Percentiles rank a stretch among this genome's conserved stretches.
Conservation (phyloP, 53 echinoderm and acorn worm genomes). For the Luidia sarsii region DNA sequence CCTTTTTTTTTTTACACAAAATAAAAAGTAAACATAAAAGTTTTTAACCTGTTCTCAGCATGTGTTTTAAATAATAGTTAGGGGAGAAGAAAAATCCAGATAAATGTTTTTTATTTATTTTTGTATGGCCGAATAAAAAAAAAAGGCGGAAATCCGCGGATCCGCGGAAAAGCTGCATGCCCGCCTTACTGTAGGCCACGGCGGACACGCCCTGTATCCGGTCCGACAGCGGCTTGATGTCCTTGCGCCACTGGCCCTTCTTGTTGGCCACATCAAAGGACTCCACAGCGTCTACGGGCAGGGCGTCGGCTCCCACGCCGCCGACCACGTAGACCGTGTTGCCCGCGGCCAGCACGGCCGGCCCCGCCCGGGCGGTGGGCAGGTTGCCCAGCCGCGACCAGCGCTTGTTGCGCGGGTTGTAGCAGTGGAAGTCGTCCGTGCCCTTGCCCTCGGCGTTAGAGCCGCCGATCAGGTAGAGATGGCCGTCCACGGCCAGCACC, state of each 20-base stretch:
- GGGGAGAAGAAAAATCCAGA: too few species aligned
- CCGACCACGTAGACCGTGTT: constrained; percentile 83
- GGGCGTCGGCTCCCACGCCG: constrained; percentile 74
- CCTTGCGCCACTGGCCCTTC: constrained; percentile 73
- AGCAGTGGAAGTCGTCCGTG: constrained; percentile 89
- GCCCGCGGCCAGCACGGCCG: constrained; percentile 67
- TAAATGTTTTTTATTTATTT: too few species aligned
- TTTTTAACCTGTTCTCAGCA: too few species aligned
- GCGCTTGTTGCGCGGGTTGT: constrained; percentile 91
- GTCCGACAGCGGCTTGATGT: constrained; percentile 78
- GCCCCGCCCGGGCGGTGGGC: constrained; percentile 78
- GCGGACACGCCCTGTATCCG: constrained; percentile 82
- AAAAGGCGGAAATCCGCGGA: too few species aligned
- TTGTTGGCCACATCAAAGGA: constrained; percentile 80
- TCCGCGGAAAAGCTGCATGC: too few species aligned
- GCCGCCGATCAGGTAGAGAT: constrained; percentile 90
- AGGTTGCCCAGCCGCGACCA: constrained; percentile 84
- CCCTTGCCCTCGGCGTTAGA: constrained; percentile 79
- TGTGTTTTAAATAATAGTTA: too few species aligned
- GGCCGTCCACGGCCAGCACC: constrained; percentile 67
- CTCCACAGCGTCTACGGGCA: constrained; percentile 82
- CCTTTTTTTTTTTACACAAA: too few species aligned
- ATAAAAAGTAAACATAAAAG: too few species aligned
- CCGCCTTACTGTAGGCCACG: constrained; percentile 89
- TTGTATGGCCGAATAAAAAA: too few species aligned